Base-by-base conservation (phyloP, 1,140 invertebrate genomes). In the Antheraea mylitta region DNA sequence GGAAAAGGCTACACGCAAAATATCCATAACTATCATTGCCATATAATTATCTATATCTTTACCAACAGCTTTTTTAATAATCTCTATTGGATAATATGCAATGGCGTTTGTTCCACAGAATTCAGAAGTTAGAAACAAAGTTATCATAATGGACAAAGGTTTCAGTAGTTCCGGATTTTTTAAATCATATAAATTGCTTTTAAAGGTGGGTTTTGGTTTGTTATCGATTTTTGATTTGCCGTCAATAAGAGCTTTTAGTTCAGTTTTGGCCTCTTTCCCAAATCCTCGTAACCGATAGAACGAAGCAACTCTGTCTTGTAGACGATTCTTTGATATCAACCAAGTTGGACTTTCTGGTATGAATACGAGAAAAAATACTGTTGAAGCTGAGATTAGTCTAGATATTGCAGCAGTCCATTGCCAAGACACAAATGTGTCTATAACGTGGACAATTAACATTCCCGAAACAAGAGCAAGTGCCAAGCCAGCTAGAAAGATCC, bases 1-100 rank as follows among this genome's bases (percentile, higher is more conserved):
- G 13, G 94, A 94, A 71, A 94, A 93, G 0, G 94, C 66, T 1
- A 96, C 88, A 74, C 96, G 94, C 38, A 96, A 93, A 18, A 92
- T 79, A 76, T 96, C 96, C 61, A 97, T 91, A 5, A 95, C 85
- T 16, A 96, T 88, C 72, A 95, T 95, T 0, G 93, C 94, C 36
- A 94, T 69, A 70, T 95, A 94, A 37, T 94, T 93, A 74, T 96
- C 83, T 64, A 93, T 77, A 0, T 93, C 85, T 18, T 87, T 85
- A 5, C 91, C 93, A 2, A 94, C 81, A 3, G 94, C 89, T 38
- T 94, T 91, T 67, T 93, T 87, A 78, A 94, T 93, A 71, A 95
- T 95, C 37, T 93, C 89, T 18, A 96, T 95, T 0, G 95, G 94
- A 81, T 96, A 97, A 83, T 96, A 97, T 59, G 94, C 94, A 1